A percentile compares a stretch with the other conserved stretches of the same genome.
Conservation (phyloP, 2,888 invertebrate genomes). For the Eremobia ochroleuca region DNA sequence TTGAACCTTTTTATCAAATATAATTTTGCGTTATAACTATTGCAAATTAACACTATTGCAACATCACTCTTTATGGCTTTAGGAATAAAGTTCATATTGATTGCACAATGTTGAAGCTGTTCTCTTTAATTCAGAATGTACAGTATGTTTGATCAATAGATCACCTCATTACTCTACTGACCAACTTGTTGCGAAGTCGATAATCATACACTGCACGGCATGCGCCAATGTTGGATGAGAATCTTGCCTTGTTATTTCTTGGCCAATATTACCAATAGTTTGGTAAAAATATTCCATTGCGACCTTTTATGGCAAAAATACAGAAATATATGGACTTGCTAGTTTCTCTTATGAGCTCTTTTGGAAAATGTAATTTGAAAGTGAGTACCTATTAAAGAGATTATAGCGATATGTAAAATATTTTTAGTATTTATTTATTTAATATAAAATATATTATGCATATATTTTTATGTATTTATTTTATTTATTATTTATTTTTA, state of each 20-base stretch:
- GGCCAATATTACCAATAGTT: conserved; percentile 32
- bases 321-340: not conserved
- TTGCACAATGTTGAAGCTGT: conserved; percentile 32
- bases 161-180: conserved; percentile 75
- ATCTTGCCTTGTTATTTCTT: conserved; percentile 33
- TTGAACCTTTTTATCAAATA: conserved; percentile 19
- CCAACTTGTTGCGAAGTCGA: conserved; percentile 79
- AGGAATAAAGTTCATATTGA: conserved; percentile 39
- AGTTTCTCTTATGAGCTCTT: not conserved
- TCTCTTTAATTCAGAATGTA: conserved; percentile 56
- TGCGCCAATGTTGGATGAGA: conserved; percentile 47
- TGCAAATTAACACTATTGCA: conserved; percentile 34
- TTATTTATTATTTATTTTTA: not conserved
- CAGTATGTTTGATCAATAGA: conserved; percentile 74
- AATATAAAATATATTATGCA: no score
- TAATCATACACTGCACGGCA: conserved; percentile 74
- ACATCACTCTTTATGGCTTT: conserved; percentile 16
- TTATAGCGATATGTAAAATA: no score
- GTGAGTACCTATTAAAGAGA: no score
- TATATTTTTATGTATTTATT: no score
- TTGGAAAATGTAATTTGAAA: not conserved
- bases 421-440: no score
- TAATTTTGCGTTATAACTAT: conserved; percentile 28
- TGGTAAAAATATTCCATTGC: not conserved
- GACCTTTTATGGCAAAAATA: not conserved